These are phyloP conservation scores for Penaeus japonicus DNA, from an alignment of 1,140 invertebrate genomes.

Conservation along the genomic window DNA sequence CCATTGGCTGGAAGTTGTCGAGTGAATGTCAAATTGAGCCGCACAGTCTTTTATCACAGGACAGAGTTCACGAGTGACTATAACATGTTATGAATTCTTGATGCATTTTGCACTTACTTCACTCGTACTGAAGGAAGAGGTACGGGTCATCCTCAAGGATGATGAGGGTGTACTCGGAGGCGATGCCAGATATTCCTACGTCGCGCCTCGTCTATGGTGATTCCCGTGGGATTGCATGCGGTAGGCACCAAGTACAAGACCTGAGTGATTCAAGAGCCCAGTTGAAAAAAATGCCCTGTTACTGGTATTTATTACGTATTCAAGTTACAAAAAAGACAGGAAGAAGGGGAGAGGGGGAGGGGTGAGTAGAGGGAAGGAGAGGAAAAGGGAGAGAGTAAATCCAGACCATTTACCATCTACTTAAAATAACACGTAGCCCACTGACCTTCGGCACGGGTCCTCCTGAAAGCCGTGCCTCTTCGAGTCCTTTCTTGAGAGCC, in stretches of 20 bases:
- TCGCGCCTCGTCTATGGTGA: constrained; percentile 71
- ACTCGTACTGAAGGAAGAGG: constrained; percentile 76
- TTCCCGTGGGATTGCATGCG: constrained; percentile 76
- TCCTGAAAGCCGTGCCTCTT: no score
- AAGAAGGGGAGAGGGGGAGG: no score
- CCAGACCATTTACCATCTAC: no score
- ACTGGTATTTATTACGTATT: neutral
- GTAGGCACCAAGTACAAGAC: constrained; percentile 72
- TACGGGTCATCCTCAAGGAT: constrained; percentile 86
- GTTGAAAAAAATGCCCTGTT: neutral
- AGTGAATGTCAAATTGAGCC: neutral
- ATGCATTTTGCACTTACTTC: neutral
- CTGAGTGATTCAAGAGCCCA: constrained; percentile 59
- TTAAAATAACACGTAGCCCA: no score
- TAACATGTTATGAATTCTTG: neutral
- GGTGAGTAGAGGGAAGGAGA: no score
- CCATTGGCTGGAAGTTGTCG: neutral
- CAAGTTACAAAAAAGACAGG: neutral
- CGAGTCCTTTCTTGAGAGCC: no score
- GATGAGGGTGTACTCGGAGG: constrained; percentile 77
- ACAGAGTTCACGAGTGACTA: neutral
- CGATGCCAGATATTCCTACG: constrained; percentile 76
- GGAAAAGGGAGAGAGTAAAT: no score
- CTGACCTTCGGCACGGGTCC: no score
- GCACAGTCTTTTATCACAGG: neutral